Conservation (phyloP, 2,797 vertebrate species). For the Squalus acanthias region DNA sequence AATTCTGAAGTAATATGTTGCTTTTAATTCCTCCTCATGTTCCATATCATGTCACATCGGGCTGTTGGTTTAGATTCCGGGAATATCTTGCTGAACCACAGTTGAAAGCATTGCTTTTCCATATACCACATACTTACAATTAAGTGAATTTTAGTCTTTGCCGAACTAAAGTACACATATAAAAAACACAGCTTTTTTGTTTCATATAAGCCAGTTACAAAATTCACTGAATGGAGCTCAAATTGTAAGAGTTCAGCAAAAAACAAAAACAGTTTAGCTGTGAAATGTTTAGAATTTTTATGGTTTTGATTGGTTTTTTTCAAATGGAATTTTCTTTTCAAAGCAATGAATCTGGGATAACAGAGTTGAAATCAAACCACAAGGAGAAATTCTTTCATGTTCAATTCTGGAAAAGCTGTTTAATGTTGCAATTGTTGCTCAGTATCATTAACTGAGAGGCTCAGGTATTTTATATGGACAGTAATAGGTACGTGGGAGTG, state of each 20-base stretch:
- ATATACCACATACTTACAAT: not conserved
- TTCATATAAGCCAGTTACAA: not conserved
- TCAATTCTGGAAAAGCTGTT: not conserved
- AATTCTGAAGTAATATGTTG: slow-evolving; percentile 55
- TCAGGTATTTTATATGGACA: not conserved
- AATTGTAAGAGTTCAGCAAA: not conserved
- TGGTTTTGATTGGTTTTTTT: not conserved
- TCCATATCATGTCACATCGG: slow-evolving; percentile 43
- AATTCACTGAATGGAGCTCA: not conserved
- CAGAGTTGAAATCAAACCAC: not conserved
- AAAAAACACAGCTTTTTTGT: not conserved
- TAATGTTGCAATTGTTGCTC: not conserved
- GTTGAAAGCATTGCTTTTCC: not conserved
- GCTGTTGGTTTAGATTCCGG: slow-evolving; percentile 52
- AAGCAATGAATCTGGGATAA: not conserved
- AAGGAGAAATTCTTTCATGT: not conserved
- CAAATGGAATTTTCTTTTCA: not conserved
- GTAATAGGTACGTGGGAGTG: not conserved
- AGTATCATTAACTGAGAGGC: not conserved
- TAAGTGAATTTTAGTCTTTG: not conserved
- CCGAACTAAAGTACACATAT: not conserved
- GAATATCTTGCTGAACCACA: slow-evolving; percentile 52
- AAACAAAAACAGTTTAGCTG: not conserved
- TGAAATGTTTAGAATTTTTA: not conserved
- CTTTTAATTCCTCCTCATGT: slow-evolving; percentile 42